Percentiles rank a stretch among this genome's conserved stretches.
These are phyloP conservation scores for Climacteris rufus DNA, from an alignment of 2,113 vertebrate genomes.

Conservation along the genomic window DNA sequence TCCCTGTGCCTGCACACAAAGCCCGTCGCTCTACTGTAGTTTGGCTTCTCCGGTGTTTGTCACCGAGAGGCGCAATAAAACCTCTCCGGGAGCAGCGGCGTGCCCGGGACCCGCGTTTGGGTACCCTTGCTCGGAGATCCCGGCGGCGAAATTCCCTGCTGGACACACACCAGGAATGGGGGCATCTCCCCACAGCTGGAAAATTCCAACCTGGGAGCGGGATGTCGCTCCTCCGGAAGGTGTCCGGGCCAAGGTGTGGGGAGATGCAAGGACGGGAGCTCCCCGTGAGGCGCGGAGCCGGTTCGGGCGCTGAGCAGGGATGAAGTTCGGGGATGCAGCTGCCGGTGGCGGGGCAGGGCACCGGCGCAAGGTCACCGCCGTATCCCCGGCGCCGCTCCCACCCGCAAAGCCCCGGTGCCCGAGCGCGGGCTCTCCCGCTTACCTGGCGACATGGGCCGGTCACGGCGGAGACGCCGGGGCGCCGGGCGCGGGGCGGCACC, in stretches of 20 bases:
- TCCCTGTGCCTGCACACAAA: background rate
- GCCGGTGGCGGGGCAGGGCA: background rate
- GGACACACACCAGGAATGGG: background rate
- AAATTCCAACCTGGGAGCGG: background rate
- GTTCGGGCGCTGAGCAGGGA: background rate
- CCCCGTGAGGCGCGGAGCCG: background rate
- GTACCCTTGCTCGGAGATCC: background rate
- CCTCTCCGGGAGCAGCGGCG: background rate
- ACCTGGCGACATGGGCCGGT: slow-evolving; percentile 40
- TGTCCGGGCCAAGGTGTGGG: background rate
- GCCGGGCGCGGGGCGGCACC: background rate
- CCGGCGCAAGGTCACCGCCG: slow-evolving; percentile 22
- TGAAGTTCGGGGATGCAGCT: slow-evolving; percentile 2
- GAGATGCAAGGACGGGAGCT: background rate
- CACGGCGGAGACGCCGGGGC: background rate
- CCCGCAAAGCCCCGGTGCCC: background rate
- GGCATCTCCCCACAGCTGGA: background rate
- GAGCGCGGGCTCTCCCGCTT: background rate
- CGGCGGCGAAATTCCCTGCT: background rate
- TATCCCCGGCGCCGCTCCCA: background rate
- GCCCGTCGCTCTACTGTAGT: background rate
- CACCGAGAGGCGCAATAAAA: background rate
- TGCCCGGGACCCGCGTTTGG: background rate
- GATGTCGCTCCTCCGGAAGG: background rate
- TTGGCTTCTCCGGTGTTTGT: background rate